Evolutionary conservation across 2,888 invertebrate genomes (phyloP).

Genomic region (Erebia epiphron): DNA sequence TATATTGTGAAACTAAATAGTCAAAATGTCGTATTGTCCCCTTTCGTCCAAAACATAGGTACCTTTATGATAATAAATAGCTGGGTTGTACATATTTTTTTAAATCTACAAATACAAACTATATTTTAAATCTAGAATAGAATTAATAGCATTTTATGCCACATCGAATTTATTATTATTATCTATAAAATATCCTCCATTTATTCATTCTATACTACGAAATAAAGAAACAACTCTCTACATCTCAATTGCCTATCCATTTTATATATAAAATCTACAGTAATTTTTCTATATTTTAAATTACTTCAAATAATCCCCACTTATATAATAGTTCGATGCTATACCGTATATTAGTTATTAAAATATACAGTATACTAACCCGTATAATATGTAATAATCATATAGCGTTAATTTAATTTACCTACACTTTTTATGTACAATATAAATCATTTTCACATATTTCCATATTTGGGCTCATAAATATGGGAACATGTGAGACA

Average conservation of each 20-base stretch:
- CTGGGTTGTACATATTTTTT: too few relatives aligned
- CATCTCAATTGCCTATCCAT: slow-evolving; percentile 7
- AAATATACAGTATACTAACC: slow-evolving; percentile 6
- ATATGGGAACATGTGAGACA: slow-evolving; percentile 44
- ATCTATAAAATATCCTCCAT: neutral
- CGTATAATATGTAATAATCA: slow-evolving; percentile 16
- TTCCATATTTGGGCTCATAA: slow-evolving; percentile 52
- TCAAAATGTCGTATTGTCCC: too few relatives aligned
- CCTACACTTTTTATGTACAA: neutral
- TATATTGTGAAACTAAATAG: too few relatives aligned
- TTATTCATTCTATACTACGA: neutral
- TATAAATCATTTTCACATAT: slow-evolving; percentile 32
- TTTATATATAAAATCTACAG: slow-evolving; percentile 32
- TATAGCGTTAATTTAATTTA: neutral
- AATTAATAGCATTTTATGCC: slow-evolving; percentile 30
- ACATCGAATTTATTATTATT: neutral
- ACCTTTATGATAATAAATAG: too few relatives aligned
- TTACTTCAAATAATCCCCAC: slow-evolving; percentile 4
- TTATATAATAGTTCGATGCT: slow-evolving; percentile 31
- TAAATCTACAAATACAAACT: too few relatives aligned
- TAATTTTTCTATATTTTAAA: slow-evolving; percentile 10
- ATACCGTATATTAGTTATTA: slow-evolving; percentile 15
- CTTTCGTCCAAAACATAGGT: too few relatives aligned
- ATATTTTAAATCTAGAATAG: too few relatives aligned
- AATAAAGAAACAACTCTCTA: slow-evolving; percentile 1